These are phyloP conservation scores for Pterois miles DNA, from an alignment of 2,797 vertebrate species.

Conservation along the genomic window DNA sequence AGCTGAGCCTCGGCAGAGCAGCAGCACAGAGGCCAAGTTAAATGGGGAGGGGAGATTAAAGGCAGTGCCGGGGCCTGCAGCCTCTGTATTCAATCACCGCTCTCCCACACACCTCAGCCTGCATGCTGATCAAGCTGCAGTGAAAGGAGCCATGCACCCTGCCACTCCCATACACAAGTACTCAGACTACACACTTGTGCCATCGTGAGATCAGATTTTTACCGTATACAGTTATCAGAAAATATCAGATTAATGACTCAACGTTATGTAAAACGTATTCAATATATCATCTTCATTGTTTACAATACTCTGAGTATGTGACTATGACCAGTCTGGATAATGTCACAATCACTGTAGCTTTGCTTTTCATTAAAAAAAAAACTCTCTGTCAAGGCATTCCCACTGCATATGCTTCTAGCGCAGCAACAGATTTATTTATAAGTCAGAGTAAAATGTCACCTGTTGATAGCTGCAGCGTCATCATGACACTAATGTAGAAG, in stretches of 20 bases:
- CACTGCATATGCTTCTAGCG: neutral
- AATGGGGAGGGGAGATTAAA: constrained; percentile 92
- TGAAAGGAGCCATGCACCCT: constrained; percentile 91
- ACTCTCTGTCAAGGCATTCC: neutral
- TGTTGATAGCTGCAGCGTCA: constrained; percentile 7
- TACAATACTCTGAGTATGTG: neutral
- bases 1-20: constrained; percentile 86
- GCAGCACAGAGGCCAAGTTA: constrained; percentile 83
- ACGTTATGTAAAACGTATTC: too few species aligned
- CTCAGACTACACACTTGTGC: constrained; percentile 21
- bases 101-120: constrained; percentile 83
- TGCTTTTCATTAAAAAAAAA: neutral
- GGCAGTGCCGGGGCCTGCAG: constrained; percentile 80
- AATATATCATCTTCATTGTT: neutral
- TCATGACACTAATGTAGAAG: neutral
- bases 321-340: neutral
- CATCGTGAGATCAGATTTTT: neutral
- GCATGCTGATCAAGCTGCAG: constrained; percentile 90
- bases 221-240: neutral
- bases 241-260: neutral
- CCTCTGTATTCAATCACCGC: constrained; percentile 89
- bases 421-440: neutral
- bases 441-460: constrained; percentile 2
- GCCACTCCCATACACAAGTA: constrained; percentile 70
- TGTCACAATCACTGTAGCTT: neutral